Percentiles rank a stretch among this genome's conserved stretches.
These are phyloP conservation scores for Chaetophractus vellerosus DNA, from an alignment of 2,797 vertebrate species.

Conservation along the genomic window DNA sequence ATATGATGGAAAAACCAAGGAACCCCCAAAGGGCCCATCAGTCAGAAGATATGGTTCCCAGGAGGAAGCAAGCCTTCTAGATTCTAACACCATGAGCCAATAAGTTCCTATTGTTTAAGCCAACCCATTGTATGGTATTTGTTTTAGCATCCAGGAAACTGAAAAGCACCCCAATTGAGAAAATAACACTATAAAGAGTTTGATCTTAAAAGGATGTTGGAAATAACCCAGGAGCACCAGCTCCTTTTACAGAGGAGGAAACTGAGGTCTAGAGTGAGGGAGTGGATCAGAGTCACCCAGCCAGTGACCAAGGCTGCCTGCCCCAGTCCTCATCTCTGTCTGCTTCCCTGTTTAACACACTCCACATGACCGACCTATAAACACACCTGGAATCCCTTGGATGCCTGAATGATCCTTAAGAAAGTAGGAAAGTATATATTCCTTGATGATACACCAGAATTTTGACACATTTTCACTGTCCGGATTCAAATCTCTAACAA, in stretches of 20 bases:
- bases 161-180: not conserved
- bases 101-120: no score
- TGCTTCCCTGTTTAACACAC: not conserved
- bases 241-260: slow-evolving; percentile 17
- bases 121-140: no score
- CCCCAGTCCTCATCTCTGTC: not conserved
- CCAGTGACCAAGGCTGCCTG: not conserved
- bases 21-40: no score
- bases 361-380: not conserved
- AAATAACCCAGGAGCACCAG: slow-evolving; percentile 21
- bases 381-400: not conserved
- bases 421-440: not conserved
- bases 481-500: slow-evolving; percentile 15
- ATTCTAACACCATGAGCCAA: no score
- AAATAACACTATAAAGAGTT: not conserved
- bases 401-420: not conserved
- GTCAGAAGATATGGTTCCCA: no score
- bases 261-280: not conserved
- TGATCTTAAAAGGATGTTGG: not conserved
- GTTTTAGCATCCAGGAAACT: no score
- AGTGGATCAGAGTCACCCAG: not conserved
- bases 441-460: not conserved
- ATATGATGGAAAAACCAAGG: no score
- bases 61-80: no score
- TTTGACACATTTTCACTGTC: not conserved